phyloP scores from a whole-genome alignment of 2,797 vertebrate genomes.

The Alosa sapidissima region DNA sequence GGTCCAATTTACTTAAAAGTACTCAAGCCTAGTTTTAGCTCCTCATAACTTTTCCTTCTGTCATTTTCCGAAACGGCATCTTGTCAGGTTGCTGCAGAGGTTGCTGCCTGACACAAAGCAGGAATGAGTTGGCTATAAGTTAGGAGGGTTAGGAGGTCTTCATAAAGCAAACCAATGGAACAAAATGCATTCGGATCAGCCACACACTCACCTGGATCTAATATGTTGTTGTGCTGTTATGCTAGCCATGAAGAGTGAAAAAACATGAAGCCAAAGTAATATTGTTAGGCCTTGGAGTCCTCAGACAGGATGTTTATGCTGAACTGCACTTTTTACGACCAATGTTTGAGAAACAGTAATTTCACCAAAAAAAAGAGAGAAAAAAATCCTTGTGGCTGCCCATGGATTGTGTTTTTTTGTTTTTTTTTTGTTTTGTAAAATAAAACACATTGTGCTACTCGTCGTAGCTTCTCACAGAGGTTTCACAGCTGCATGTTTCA shows the following conservation, averaged over 20 bases:
- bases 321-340: conserved; percentile 44
- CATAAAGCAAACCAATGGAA: conserved; percentile 37
- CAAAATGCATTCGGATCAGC: conserved; percentile 20
- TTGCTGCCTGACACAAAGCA: conserved; percentile 50
- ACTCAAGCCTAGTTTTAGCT: background rate
- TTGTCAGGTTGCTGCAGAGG: conserved; percentile 46
- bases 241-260: conserved; percentile 34
- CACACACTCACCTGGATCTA: conserved; percentile 43
- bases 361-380: conserved; percentile 11
- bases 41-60: conserved; percentile 2
- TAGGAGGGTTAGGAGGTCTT: conserved; percentile 34
- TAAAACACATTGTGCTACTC: conserved; percentile 62
- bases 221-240: conserved; percentile 42
- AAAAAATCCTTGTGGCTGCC: conserved; percentile 28
- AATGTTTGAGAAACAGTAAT: conserved; percentile 49
- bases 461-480: conserved; percentile 45
- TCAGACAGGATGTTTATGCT: conserved; percentile 63
- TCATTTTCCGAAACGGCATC: conserved; percentile 42
- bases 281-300: conserved; percentile 33
- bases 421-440: conserved; percentile 45
- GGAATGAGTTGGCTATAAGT: conserved; percentile 37
- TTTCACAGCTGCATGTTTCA: conserved; percentile 60
- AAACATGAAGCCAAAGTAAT: conserved; percentile 34
- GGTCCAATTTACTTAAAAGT: background rate
- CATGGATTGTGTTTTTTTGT: conserved; percentile 61